Evolutionary conservation across 2,113 vertebrate species (phyloP), one percentile per base, ranked within the genome.

Genomic region (Eidolon helvum): DNA sequence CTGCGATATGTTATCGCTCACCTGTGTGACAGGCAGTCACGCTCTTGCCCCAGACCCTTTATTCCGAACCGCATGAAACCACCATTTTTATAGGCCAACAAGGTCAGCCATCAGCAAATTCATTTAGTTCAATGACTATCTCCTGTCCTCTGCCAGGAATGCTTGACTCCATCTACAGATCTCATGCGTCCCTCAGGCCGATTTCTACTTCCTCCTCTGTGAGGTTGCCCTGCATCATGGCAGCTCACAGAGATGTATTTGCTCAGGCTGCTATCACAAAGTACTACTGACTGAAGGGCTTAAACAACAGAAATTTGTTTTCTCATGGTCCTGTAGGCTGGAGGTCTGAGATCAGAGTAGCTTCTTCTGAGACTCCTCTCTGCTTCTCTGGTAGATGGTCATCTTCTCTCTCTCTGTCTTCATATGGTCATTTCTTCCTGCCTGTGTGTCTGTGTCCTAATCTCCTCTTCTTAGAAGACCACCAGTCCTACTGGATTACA

Each of bases 171-270:
- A 19, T 24, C 33, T 35, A 12, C 10, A 50, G 59, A 38, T 28
- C 7, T 28, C 12, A 33, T 19, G 30, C 1, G 3, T 11, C 19
- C 5, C 84, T 50, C 16, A 45, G 28, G 22, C 1, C 4, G 0
- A 11, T 79, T 75, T 72, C 90, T 48, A 8, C 28, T 66, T 66
- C 2, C 1, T 50, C 38, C 40, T 55, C 35, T 0, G 0, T 1
- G 7, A 26, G 11, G 7, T 72, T 33, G 66, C 40, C 5, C 35
- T 68, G 53, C 18, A 15, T 26, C 0, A 14, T 9, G 77, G 48
- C 12, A 48, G 4, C 40, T 80, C 45, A 19, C 19, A 10, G 53
- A 65, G 50, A 75, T 55, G 38, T 8, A 8, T 35, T 77, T 71
- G 24, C 38, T 40, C 14, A 28, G 1, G 6, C 24, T 61, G 7